Conservation (phyloP, 2,113 vertebrate species). For the Climacteris rufus region DNA sequence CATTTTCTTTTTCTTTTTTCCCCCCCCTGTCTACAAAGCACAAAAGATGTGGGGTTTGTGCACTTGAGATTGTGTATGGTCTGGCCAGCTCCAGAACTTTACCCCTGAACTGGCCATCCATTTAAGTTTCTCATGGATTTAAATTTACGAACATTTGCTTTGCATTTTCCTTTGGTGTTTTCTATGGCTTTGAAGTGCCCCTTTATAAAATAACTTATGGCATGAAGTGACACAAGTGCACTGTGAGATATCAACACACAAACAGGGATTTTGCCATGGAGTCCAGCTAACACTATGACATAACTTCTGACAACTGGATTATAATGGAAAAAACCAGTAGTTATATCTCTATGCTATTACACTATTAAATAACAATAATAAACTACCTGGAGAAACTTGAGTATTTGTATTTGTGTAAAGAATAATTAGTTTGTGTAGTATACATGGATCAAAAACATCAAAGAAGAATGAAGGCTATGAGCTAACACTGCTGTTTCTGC, state of each 20-base stretch:
- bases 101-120: background rate
- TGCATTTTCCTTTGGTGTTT: background rate
- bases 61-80: background rate
- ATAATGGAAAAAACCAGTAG: background rate
- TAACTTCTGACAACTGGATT: background rate
- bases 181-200: background rate
- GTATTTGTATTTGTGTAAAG: background rate
- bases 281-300: background rate
- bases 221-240: background rate
- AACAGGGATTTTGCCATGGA: background rate
- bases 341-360: background rate
- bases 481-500: background rate
- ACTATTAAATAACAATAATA: background rate
- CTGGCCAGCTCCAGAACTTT: background rate
- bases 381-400: background rate
- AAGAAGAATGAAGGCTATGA: background rate
- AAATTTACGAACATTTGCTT: background rate
- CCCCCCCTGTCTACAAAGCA: background rate
- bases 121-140: background rate
- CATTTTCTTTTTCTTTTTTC: background rate
- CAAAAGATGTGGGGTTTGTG: background rate
- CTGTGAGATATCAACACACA: background rate
- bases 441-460: background rate
- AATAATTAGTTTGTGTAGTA: background rate
- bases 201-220: background rate